These are phyloP conservation scores for Patella ulyssiponensis DNA, from an alignment of 2,888 invertebrate species.

Conservation along the genomic window DNA sequence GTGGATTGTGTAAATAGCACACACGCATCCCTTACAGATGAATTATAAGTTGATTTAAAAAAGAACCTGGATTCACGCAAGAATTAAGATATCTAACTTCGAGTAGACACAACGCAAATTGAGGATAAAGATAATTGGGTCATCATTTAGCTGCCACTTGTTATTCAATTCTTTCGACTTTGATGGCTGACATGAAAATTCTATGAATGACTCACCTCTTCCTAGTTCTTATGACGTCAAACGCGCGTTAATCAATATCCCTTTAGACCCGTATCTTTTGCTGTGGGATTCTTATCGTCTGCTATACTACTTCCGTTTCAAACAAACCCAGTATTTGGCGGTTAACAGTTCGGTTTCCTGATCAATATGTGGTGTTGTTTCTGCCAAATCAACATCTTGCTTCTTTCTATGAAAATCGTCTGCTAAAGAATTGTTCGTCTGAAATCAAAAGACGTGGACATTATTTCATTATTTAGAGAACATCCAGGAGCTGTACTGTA, in stretches of 20 bases:
- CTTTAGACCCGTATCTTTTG: not conserved
- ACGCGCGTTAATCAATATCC: constrained; percentile 4
- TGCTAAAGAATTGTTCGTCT: too few species aligned
- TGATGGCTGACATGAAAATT: not conserved
- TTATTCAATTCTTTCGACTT: not conserved
- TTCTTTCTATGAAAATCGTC: too few species aligned
- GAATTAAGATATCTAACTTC: too few species aligned
- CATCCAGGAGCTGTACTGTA: too few species aligned
- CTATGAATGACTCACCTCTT: constrained; percentile 2
- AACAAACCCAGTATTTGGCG: constrained; percentile 5
- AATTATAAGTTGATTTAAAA: too few species aligned
- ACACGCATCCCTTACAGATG: too few species aligned
- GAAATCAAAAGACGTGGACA: too few species aligned
- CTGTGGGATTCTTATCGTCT: not conserved
- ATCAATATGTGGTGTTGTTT: not conserved
- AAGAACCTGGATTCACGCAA: too few species aligned
- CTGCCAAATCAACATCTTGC: too few species aligned
- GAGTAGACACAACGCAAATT: too few species aligned
- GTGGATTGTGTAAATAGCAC: too few species aligned
- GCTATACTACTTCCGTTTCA: constrained; percentile 1
- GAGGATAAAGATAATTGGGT: not conserved
- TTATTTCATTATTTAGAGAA: too few species aligned
- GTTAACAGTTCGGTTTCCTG: not conserved
- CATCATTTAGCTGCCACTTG: not conserved
- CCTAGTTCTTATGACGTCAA: not conserved